Evolutionary conservation across 2,113 vertebrate species (phyloP), one percentile per base, ranked within the genome.

Genomic region (Irena cyanogastra): DNA sequence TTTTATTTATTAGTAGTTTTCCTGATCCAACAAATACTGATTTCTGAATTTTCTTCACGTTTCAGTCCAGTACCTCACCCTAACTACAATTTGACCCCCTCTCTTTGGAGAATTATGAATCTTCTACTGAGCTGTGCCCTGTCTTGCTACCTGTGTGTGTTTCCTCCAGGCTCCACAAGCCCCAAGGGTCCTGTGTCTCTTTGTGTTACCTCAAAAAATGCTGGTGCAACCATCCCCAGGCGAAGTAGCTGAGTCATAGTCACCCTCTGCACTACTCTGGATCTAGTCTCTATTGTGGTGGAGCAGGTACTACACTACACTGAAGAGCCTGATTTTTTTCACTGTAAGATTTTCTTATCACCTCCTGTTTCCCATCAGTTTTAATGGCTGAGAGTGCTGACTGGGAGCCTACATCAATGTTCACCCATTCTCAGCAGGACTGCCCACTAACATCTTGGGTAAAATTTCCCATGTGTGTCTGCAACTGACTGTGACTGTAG

Each of bases 401-500:
- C 30, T 92, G 65, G 13, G 22, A 74, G 30, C 39, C 52, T 82
- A 19, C 23, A 28, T 10, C 18, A 45, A 31, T 47, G 64, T 57
- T 79, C 47, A 66, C 8, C 21, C 1, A 0, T 45, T 84, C 33
- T 84, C 56, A 66, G 27, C 9, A 37, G 47, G 37, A 15, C 37
- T 89, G 30, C 39, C 23, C 11, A 11, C 35, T 52, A 75, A 33
- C 7, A 44, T n/a, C 39, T 82, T 27, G 45, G 21, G n/a, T 84
- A 53, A 61, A 81, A 8, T 50, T 53, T 78, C 42, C 10, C 8
- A 10, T 0, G 0, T 41, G 16, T 76, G 13, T 61, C 42, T 78
- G 26, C 21, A 30, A 19, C 30, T 84, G 56, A 44, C 30, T 26
- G n/a, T 17, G 0, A 1, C 24, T 1, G 0, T 35, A 15, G 8